phyloP scores from a whole-genome alignment of 2,113 vertebrate species.

The Sceloporus tristichus region DNA sequence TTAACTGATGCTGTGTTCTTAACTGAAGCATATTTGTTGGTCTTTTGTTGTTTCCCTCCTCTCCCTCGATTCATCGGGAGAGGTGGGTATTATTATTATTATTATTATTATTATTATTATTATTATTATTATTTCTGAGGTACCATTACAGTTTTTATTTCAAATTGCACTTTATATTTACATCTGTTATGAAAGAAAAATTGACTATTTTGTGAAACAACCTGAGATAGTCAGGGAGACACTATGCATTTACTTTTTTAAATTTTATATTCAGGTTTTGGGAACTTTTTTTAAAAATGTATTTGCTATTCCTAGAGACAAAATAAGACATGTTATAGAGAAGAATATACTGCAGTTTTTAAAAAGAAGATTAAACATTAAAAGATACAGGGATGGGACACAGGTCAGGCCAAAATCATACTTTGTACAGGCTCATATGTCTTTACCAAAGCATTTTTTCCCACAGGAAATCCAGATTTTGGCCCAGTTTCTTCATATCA shows the following conservation, averaged over 20 bases:
- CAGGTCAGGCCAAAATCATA: slow-evolving; percentile 3
- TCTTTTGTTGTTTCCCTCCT: too few species aligned
- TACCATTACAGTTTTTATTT: neutral
- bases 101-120: too few species aligned
- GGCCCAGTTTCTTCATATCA: slow-evolving; percentile 13
- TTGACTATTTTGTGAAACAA: neutral
- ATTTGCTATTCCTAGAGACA: neutral
- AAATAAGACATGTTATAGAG: slow-evolving; percentile 4
- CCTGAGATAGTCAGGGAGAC: neutral
- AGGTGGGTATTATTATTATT: too few species aligned
- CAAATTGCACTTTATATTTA: neutral
- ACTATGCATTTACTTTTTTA: neutral
- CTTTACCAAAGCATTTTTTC: slow-evolving; percentile 35
- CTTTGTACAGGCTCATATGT: neutral
- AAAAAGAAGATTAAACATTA: slow-evolving; percentile 5
- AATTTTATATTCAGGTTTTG: neutral
- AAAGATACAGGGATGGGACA: slow-evolving; percentile 1
- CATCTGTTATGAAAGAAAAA: neutral
- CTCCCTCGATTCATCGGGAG: too few species aligned
- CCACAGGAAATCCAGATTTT: slow-evolving; percentile 28
- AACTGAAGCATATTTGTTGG: too few species aligned
- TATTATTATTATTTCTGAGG: neutral
- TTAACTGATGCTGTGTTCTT: too few species aligned
- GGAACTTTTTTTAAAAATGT: neutral
- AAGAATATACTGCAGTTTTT: slow-evolving; percentile 28